These are phyloP conservation scores for Campoletis sonorensis DNA, from an alignment of 1,140 invertebrate species.

Conservation along the genomic window DNA sequence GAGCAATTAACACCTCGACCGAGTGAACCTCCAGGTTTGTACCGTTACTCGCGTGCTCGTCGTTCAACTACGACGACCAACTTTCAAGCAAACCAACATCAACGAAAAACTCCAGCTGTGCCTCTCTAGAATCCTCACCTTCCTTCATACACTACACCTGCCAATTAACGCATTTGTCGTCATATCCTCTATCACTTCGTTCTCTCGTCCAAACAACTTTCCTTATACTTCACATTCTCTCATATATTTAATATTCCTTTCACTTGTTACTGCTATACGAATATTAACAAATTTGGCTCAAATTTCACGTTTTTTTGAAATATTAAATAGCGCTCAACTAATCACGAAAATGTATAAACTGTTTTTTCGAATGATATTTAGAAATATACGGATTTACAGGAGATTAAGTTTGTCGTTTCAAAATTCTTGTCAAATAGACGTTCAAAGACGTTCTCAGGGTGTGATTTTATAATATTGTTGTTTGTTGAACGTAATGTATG, in stretches of 20 bases:
- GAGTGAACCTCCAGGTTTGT: conserved; percentile 46
- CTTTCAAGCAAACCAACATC: conserved; percentile 12
- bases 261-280: conserved; percentile 13
- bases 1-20: conserved; percentile 48
- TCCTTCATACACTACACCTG: conserved; percentile 41
- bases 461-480: no score
- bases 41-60: conserved; percentile 49
- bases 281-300: no score
- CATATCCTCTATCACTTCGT: conserved; percentile 26
- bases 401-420: no score
- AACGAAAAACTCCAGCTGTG: conserved; percentile 21
- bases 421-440: no score
- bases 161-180: conserved; percentile 49
- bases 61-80: conserved; percentile 6
- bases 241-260: conserved; percentile 10
- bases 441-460: no score
- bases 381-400: no score
- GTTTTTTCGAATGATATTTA: no score
- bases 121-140: neutral
- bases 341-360: no score
- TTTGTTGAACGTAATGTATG: no score
- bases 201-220: neutral
- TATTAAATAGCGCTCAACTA: neutral
- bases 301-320: neutral
- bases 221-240: neutral